Percentiles rank a stretch among this genome's conserved stretches.
Conservation (phyloP, 2,888 invertebrate species). For the Ochropleura plecta region DNA sequence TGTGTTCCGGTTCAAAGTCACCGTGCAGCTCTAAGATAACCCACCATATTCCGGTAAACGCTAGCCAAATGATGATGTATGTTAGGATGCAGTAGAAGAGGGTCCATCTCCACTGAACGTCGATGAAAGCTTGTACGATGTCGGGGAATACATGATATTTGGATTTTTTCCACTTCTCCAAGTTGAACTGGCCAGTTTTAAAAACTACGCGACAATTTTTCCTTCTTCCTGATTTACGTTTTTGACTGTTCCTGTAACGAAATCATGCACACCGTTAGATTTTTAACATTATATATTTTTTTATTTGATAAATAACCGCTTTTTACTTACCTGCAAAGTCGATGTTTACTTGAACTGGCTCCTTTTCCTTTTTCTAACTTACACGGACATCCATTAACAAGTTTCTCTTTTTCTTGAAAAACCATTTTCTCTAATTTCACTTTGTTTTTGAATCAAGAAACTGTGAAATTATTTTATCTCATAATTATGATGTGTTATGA, state of each 20-base stretch:
- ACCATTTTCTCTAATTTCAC: slow-evolving; percentile 43
- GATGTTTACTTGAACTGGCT: slow-evolving; percentile 13
- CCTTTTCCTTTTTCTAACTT: slow-evolving; percentile 44
- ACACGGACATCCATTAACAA: slow-evolving; percentile 27
- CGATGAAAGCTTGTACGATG: slow-evolving; percentile 94
- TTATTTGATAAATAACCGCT: background rate
- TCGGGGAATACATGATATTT: slow-evolving; percentile 93
- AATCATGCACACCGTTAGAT: background rate
- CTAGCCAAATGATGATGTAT: slow-evolving; percentile 96
- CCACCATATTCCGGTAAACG: slow-evolving; percentile 97
- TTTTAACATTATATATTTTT: background rate
- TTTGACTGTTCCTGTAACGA: slow-evolving; percentile 68
- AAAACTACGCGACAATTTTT: slow-evolving; percentile 91
- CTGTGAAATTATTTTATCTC: slow-evolving; percentile 24
- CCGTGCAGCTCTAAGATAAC: slow-evolving; percentile 96
- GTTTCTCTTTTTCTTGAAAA: slow-evolving; percentile 40
- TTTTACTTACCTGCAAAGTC: slow-evolving; percentile 53
- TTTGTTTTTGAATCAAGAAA: slow-evolving; percentile 10
- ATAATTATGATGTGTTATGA: slow-evolving; percentile 48
- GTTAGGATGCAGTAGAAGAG: slow-evolving; percentile 95
- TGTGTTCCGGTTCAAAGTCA: slow-evolving; percentile 92
- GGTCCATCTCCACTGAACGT: slow-evolving; percentile 97
- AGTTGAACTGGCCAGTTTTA: slow-evolving; percentile 96
- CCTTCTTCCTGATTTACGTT: slow-evolving; percentile 68
- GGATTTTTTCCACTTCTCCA: slow-evolving; percentile 93